Conservation (phyloP, 2,797 vertebrate species). For the Sebastes minor region DNA sequence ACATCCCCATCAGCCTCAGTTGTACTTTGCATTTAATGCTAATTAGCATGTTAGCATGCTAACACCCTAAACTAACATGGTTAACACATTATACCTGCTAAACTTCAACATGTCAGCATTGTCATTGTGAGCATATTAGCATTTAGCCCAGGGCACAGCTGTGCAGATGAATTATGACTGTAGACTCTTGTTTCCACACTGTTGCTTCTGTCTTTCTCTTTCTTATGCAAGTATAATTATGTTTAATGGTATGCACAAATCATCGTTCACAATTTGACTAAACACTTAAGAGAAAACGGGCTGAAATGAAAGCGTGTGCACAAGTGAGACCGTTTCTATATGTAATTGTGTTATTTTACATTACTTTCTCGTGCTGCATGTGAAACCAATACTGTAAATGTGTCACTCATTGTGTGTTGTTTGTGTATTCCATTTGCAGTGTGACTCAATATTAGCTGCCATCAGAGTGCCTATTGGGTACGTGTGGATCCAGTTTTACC, state of each 20-base stretch:
- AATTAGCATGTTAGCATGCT: not conserved
- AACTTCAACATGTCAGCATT: not conserved
- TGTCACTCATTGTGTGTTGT: slow-evolving; percentile 11
- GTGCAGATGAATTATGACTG: not conserved
- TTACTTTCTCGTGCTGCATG: not conserved
- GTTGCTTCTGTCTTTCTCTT: not conserved
- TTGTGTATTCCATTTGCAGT: slow-evolving; percentile 50
- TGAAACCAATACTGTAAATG: slow-evolving; percentile 8
- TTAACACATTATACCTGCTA: not conserved
- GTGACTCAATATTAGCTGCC: slow-evolving; percentile 44
- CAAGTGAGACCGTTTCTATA: not conserved
- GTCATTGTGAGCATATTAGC: not conserved
- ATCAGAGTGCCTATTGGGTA: slow-evolving; percentile 14
- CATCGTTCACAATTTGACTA: not conserved
- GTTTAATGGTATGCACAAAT: not conserved
- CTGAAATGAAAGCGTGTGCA: not conserved
- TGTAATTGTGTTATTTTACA: not conserved
- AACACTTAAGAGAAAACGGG: not conserved
- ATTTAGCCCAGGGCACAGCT: not conserved
- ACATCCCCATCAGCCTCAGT: not conserved
- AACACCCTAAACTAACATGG: not conserved
- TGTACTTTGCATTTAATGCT: not conserved
- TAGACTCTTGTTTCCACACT: not conserved
- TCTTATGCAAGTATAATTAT: not conserved
- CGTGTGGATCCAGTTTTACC: slow-evolving; percentile 32